A percentile compares a stretch with the other conserved stretches of the same genome.
Conservation (phyloP, 2,113 vertebrate species). For the Nyctereutes procyonoides region DNA sequence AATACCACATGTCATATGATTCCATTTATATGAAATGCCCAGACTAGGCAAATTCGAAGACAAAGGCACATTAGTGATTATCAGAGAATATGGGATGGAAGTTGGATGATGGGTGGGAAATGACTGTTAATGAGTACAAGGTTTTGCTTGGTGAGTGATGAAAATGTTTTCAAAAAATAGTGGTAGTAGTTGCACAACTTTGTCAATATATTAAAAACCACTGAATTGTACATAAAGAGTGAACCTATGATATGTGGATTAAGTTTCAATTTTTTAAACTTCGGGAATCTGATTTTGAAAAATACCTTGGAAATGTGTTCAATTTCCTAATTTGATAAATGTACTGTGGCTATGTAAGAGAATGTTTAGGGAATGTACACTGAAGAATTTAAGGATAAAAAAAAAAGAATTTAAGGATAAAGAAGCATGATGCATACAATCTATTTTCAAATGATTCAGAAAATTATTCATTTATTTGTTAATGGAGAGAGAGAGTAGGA, state of each 20-base stretch:
- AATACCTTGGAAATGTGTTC: constrained; percentile 14
- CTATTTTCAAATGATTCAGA: constrained; percentile 7
- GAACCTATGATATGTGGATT: neutral
- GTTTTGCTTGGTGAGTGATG: neutral
- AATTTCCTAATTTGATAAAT: constrained; percentile 40
- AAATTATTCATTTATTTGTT: neutral
- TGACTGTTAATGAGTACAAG: neutral
- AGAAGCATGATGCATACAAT: neutral
- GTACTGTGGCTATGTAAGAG: neutral
- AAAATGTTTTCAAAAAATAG: constrained; percentile 7
- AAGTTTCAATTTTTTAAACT: constrained; percentile 35
- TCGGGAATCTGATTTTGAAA: constrained; percentile 5
- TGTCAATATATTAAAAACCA: constrained; percentile 24
- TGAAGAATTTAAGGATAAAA: constrained; percentile 31
- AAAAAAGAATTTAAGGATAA: constrained; percentile 36
- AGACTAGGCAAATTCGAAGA: constrained; percentile 9
- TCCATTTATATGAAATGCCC: constrained; percentile 7
- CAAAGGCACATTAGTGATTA: constrained; percentile 6
- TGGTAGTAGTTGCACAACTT: neutral
- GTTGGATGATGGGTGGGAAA: neutral
- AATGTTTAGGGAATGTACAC: neutral
- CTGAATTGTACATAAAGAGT: neutral
- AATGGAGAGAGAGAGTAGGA: neutral
- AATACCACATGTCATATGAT: neutral
- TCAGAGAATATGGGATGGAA: neutral